Evolutionary conservation across 2,888 invertebrate genomes (phyloP), one percentile per base, ranked within the genome.

Genomic region (Hypomecis atomaria): DNA sequence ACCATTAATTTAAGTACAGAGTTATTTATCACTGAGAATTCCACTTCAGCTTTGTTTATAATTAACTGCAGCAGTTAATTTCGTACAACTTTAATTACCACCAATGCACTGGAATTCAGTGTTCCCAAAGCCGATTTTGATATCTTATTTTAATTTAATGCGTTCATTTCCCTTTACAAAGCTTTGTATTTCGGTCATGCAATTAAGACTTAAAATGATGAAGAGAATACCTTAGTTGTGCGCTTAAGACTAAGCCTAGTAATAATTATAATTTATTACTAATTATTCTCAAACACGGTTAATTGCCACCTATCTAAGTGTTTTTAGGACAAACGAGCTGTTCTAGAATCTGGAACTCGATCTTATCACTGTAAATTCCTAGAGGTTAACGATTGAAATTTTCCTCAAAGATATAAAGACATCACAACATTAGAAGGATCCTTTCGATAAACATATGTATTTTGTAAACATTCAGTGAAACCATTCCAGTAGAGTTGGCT

Each of bases 311-410:
- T 64, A 73, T 70, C 54, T 40, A 50, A 66, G 67, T 69, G 62
- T 72, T 67, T 69, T 62, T 69, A 62, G 38, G 40, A 47, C 59
- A 58, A 56, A 43, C 64, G 43, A 56, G 52, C 49, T 65, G 55
- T 62, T 65, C 59, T 68, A 73, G 71, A 74, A 76, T 73, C 67
- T 71, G 59, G 71, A 70, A 65, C 69, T 70, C 62, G 56, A 70
- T 74, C 69, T 74, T 75, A 78, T 74, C 70, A 59, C 71, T 68
- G 72, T 70, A 70, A 57, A 45, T 42, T 37, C 34, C 62, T 56
- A 69, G 62, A 70, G 65, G 69, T 70, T 67, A 69, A 69, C 44
- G 62, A 62, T 69, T 62, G 66, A 57, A 52, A 52, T 62, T 37
- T 33, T 43, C 55, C 47, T 43, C 45, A 10, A 45, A 49, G 54